Evolutionary conservation across 2,888 invertebrate species (phyloP).

Genomic region (Phalera bucephala): DNA sequence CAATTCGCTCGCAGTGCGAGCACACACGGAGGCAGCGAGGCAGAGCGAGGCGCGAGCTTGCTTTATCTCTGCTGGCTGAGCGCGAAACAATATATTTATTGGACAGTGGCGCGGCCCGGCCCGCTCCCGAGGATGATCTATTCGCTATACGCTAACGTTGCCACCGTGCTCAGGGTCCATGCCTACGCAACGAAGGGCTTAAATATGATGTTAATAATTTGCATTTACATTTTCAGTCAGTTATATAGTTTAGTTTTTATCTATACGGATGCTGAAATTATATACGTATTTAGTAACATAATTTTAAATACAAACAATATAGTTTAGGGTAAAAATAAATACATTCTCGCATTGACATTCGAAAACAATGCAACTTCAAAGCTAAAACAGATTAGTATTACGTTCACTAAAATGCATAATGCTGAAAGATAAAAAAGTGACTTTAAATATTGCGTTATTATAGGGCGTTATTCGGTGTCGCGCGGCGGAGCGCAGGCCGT

Average conservation of each 20-base stretch:
- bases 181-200: too few species aligned
- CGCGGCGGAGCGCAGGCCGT: conserved; percentile 49
- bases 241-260: too few species aligned
- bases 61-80: conserved; percentile 81
- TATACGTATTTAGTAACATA: too few species aligned
- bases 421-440: conserved; percentile 26
- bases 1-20: conserved; percentile 44
- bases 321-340: too few species aligned
- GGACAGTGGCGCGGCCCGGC: conserved; percentile 68
- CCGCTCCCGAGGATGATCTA: conserved; percentile 76
- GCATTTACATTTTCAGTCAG: too few species aligned
- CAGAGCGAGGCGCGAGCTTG: conserved; percentile 79
- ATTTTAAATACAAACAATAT: too few species aligned
- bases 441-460: conserved; percentile 42
- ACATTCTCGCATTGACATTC: too few species aligned
- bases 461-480: conserved; percentile 40
- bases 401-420: conserved; percentile 14
- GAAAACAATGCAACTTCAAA: too few species aligned
- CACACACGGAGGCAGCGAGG: conserved; percentile 56
- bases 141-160: conserved; percentile 59
- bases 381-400: too few species aligned
- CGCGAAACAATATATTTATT: conserved; percentile 83
- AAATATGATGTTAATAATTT: too few species aligned
- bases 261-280: too few species aligned
- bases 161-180: conserved; percentile 36